A percentile compares a stretch with the other conserved stretches of the same genome.
Conservation (phyloP, 2,888 invertebrate species). For the Candidula unifasciata region DNA sequence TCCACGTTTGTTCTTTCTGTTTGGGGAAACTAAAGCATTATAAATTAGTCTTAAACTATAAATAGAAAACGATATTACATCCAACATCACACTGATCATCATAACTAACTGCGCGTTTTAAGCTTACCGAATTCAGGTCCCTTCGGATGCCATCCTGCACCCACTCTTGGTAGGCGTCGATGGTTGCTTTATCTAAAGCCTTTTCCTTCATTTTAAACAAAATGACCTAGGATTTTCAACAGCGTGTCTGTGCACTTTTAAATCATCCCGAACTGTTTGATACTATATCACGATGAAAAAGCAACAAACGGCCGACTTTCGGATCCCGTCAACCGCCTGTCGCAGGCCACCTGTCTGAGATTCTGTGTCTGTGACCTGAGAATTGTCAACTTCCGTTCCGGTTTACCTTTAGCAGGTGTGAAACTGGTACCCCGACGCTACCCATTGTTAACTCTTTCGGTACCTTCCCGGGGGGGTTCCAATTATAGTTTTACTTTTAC, state of each 20-base stretch:
- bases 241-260: background rate
- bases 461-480: too few relatives aligned
- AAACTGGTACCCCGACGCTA: too few relatives aligned
- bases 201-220: slow-evolving; percentile 55
- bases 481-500: too few relatives aligned
- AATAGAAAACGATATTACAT: too few relatives aligned
- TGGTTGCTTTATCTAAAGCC: slow-evolving; percentile 70
- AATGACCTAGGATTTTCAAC: background rate
- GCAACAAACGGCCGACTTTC: background rate
- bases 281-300: background rate
- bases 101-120: too few relatives aligned
- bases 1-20: too few relatives aligned
- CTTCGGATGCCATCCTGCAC: slow-evolving; percentile 67
- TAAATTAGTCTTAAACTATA: too few relatives aligned
- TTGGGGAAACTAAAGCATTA: too few relatives aligned
- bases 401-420: background rate
- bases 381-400: slow-evolving; percentile 13
- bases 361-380: background rate
- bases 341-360: too few relatives aligned
- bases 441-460: too few relatives aligned
- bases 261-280: background rate
- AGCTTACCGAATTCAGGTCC: slow-evolving; percentile 66
- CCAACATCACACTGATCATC: too few relatives aligned
- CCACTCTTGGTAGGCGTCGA: slow-evolving; percentile 70
- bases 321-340: too few relatives aligned